Evolutionary conservation across 1,140 invertebrate species (phyloP), one percentile per base, ranked within the genome.

Genomic region (Sipha flava): DNA sequence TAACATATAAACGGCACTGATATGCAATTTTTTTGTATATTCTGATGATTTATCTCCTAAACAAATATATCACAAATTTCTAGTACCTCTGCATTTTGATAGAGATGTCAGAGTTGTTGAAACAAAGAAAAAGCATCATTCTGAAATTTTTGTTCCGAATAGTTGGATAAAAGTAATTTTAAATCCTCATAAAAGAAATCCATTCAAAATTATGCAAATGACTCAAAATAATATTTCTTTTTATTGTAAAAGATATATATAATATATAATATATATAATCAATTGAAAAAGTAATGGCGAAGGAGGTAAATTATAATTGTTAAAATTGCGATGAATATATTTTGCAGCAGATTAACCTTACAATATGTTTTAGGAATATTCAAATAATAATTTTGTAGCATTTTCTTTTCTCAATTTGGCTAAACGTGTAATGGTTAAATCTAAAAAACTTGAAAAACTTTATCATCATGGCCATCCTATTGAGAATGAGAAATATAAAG

Each of bases 1-100:
- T 10, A 85, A 84, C 75, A 85, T 85, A 29, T 85, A 85, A 83
- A 70, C 85, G 31, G 81, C 81, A 16, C 37, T 85, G 75, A 83
- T 85, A 7, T 40, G 37, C 37, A 40, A 40, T 40, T 40, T 40
- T 40, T 6, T 40, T 40, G 37, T 40, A 40, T 40, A 10, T 40
- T 40, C 37, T 40, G 37, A 40, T 10, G 5, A 40, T 10, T 40
- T 40, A 10, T 40, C 37, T 40, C 37, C 37, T 40, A 40, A 4
- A 4, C 37, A 40, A 40, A 40, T 40, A 40, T 10, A 40, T 40
- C 37, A 40, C 10, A 40, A 40, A 40, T 40, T 40, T 40, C 10
- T 40, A 40, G 37, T 40, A 10, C 10, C 37, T 6, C 5, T 4
- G 10, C 37, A 40, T 40, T 40, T 10, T 40, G 37, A 40, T 10